Conservation (phyloP, 2,888 invertebrate genomes). For the Euzophera pinguis region DNA sequence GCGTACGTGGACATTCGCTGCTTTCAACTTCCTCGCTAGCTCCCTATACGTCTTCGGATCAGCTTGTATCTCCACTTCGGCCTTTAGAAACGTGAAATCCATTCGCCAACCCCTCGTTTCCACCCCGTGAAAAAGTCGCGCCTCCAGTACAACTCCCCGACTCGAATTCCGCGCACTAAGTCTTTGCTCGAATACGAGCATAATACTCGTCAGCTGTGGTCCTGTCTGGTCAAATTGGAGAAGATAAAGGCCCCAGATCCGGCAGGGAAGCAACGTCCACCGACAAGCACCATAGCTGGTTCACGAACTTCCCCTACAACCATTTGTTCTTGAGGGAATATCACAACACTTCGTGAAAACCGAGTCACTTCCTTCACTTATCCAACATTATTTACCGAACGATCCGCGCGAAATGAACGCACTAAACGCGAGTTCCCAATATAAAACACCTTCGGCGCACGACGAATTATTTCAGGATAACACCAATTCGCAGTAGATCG, state of each 20-base stretch:
- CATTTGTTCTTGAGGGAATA: slow-evolving; percentile 50
- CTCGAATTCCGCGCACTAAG: slow-evolving; percentile 61
- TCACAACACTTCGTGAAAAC: slow-evolving; percentile 31
- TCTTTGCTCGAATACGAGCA: slow-evolving; percentile 77
- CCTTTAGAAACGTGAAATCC: slow-evolving; percentile 63
- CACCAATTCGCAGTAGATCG: slow-evolving; percentile 35
- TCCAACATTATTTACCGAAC: slow-evolving; percentile 64
- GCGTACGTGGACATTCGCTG: slow-evolving; percentile 62
- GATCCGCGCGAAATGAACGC: slow-evolving; percentile 11
- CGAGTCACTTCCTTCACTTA: slow-evolving; percentile 48
- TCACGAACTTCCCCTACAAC: slow-evolving; percentile 55
- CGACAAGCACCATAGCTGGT: slow-evolving; percentile 69
- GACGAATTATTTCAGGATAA: slow-evolving; percentile 31
- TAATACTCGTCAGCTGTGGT: slow-evolving; percentile 74
- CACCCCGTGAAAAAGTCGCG: slow-evolving; percentile 64
- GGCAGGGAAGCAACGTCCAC: slow-evolving; percentile 52
- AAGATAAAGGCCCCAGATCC: slow-evolving; percentile 69
- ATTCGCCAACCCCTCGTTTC: slow-evolving; percentile 69
- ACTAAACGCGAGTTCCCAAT: background rate
- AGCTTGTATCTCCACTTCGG: slow-evolving; percentile 70
- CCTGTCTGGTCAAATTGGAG: slow-evolving; percentile 72
- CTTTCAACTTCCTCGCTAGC: slow-evolving; percentile 56
- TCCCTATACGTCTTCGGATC: slow-evolving; percentile 61
- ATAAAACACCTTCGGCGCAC: background rate
- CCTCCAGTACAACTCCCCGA: slow-evolving; percentile 60